Evolutionary conservation across 2,797 vertebrate genomes (phyloP), one percentile per base, ranked within the genome.

Genomic region (Strix occidentalis): DNA sequence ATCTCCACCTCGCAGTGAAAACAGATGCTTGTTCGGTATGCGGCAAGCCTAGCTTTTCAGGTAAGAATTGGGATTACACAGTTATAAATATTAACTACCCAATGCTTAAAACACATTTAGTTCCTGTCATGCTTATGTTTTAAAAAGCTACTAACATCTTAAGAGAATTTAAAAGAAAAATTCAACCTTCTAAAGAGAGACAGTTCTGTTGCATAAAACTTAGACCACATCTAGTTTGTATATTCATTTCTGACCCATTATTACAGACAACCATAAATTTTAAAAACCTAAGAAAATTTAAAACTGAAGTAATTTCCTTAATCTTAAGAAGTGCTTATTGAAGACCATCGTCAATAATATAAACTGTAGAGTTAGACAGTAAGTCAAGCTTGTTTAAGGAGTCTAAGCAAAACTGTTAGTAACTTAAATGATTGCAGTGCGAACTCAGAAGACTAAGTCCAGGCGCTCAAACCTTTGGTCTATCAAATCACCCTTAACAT

Each of bases 1-100:
- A 51, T 99, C 98, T 94, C 99, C 99, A 16, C 98, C 98, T 46
- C 98, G 98, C 71, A 99, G 98, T 13, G 99, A 98, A 92, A 99
- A 97, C 92, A 99, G 94, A 41, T 98, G 98, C 89, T 99, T 99
- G 98, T 99, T 99, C 3, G 99, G 99, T 95, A 99, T 99, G 86
- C 98, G 99, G 95, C 99, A 99, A 88, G 98, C 98, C 99, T 99
- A 89, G 88, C 80, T 96, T 95, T 96, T 89, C 92, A 87, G 95
- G 78, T 53, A 68, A 84, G 71, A 95, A 87, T 18, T 39, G 13
- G 80, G 46, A 92, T 89, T 57, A 66, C n/a, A 70, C 11, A 80
- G 43, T 57, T 31, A 64, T 8, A 28, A 90, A 41, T 64, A 63
- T 78, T 76, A 83, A 78, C 56, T 7, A 45, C 14, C 6, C 53